Base-by-base conservation (phyloP, 2,888 invertebrate species). In the Euclidia mi region DNA sequence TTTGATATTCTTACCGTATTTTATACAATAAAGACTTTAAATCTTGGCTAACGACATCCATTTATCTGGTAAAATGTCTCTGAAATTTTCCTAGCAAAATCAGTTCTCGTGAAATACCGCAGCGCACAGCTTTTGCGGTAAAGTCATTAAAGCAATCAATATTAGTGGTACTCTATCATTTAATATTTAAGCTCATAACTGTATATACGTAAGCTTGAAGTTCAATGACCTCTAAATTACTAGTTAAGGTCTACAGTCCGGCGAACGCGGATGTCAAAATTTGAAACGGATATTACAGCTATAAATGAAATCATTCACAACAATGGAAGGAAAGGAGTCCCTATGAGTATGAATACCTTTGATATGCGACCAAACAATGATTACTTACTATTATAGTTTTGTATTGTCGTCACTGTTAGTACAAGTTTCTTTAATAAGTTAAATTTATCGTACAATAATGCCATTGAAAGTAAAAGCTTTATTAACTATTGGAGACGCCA, bases 261-360 rank as follows among this genome's bases (percentile, higher is more conserved):
- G 40, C 43, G 15, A 42, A 61, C 43, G 45, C 48, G 48, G 62
- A 58, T 28, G 58, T 44, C 20, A 32, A 47, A 62, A 67, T 56
- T 62, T 25, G 56, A 62, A 71, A 49, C 68, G 72, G 68, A 71
- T 57, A 68, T 62, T 42, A 62, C 32, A 47, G 55, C 63, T 11
- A 68, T 66, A 71, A 68, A 71, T 67, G 55, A 52, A 62, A 71
- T 57, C 50, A 55, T 15, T 18, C 15, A 4, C 38, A 60, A 40
- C 14, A 56, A 14, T 35, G 51, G 25, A n/a, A n/a, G n/a, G 7
- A 61, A 41, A 55, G 28, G 71, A 62, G 57, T 44, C 68, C 43
- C 41, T 34, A 32, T 3, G 11, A 37, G 11, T 28, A n/a, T 34
- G 9, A 2, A 31, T 17, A 17, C 10, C 43, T 31, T 20, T 31